A percentile compares a stretch with the other conserved stretches of the same genome.
Evolutionary conservation across 2,797 vertebrate genomes (phyloP).

Genomic region (Tapera naevia): DNA sequence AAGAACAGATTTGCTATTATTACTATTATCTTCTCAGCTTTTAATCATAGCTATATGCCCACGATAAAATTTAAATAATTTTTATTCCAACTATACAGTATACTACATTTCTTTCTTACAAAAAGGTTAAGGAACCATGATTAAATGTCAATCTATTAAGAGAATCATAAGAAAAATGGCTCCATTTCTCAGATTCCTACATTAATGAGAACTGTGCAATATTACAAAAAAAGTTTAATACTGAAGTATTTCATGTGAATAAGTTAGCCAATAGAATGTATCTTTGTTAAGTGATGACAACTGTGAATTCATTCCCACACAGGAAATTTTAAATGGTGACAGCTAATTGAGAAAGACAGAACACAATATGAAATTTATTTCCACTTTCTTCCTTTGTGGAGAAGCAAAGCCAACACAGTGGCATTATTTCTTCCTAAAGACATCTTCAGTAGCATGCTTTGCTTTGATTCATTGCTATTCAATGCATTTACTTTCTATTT

Average conservation of each 20-base stretch:
- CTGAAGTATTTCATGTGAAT: background rate
- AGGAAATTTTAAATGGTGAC: constrained; percentile 53
- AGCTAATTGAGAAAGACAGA: constrained; percentile 46
- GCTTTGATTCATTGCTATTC: constrained; percentile 58
- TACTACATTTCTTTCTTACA: background rate
- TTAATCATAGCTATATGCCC: background rate
- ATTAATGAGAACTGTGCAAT: constrained; percentile 4
- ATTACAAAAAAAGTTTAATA: constrained; percentile 3
- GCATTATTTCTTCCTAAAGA: constrained; percentile 38
- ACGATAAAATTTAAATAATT: background rate
- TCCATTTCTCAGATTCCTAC: background rate
- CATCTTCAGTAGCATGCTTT: constrained; percentile 34
- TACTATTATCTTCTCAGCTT: background rate
- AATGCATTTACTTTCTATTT: constrained; percentile 24
- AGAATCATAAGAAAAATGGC: background rate
- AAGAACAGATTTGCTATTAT: background rate
- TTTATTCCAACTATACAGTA: background rate
- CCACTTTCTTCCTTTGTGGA: constrained; percentile 17
- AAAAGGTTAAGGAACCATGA: background rate
- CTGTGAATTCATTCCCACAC: constrained; percentile 30
- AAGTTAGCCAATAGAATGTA: constrained; percentile 28
- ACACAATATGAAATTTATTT: constrained; percentile 30
- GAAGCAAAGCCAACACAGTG: constrained; percentile 9
- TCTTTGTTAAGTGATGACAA: constrained; percentile 24
- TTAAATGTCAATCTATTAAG: background rate